Conservation (phyloP, 2,797 vertebrate species). For the Arctocebus calabarensis region DNA sequence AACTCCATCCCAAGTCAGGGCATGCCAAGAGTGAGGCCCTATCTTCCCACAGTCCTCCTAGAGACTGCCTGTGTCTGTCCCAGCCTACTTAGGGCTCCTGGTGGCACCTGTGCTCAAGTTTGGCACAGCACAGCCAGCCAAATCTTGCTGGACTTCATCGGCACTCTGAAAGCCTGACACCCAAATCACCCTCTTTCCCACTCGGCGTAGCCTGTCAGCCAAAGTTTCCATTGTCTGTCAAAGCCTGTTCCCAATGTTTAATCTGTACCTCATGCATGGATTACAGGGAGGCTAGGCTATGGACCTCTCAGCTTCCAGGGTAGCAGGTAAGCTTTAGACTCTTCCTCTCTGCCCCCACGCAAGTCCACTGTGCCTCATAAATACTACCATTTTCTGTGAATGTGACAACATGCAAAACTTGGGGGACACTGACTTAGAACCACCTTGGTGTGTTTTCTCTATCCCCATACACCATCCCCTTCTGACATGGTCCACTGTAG, state of each 20-base stretch:
- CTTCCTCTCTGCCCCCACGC: neutral
- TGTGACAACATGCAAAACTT: neutral
- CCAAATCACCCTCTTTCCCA: neutral
- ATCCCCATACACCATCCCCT: neutral
- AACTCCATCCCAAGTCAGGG: neutral
- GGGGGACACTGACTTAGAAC: neutral
- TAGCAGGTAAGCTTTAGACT: no score
- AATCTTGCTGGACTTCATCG: accelerated
- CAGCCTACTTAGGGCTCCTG: neutral
- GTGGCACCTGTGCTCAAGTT: neutral
- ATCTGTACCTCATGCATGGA: neutral
- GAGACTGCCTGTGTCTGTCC: accelerated
- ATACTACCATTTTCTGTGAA: neutral
- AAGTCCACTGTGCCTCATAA: neutral
- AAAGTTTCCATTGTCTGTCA: neutral
- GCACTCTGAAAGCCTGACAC: neutral
- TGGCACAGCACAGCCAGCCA: neutral
- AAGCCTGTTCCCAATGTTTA: neutral
- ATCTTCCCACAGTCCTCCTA: neutral
- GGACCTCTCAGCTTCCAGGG: neutral
- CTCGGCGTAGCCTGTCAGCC: neutral
- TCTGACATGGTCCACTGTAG: neutral
- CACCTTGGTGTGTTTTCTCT: neutral
- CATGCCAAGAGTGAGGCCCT: neutral
- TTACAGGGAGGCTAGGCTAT: neutral